Base-by-base conservation (phyloP, 2,888 invertebrate genomes). In the Theodoxus fluviatilis region DNA sequence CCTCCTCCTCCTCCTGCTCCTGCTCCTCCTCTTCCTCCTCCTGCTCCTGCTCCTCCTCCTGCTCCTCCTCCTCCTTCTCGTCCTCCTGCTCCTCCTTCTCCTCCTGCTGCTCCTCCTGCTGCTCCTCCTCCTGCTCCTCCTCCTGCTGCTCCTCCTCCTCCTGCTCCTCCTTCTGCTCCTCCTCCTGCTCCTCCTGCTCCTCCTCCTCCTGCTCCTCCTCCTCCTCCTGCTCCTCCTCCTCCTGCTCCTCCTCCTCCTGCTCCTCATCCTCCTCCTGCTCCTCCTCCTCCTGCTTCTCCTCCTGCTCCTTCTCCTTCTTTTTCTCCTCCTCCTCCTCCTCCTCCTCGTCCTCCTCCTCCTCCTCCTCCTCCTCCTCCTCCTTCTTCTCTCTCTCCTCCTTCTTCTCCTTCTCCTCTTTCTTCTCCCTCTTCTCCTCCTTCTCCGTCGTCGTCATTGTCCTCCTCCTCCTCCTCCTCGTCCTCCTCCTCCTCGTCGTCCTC, bases 361-460 rank as follows among this genome's bases (percentile, higher is more conserved):
- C 18, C 47, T 22, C 18, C 47, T n/a, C 47, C 18, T 22, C 2
- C 47, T n/a, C 47, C 2, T 22, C 18, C 47, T n/a, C 47, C 18
- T 22, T 18, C 33, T 40, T 43, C 31, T 64, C 40, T 64, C 43
- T 64, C 64, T 37, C 38, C 40, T 64, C 38, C 38, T 40, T 38
- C 64, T 64, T 37, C 40, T 64, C 31, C 40, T 64, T 64, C 64
- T 64, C 31, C 40, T 40, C 38, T 25, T 64, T 40, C 40, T 40
- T 64, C 40, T 64, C 31, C 40, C 31, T 64, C 64, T 64, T 40
- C 40, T 40, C 38, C 40, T 64, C 31, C 40, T 40, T 64, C 64
- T 64, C 31, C 40, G 6, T 64, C 40, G 9, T 40, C n/a, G 12
- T 40, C 64, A 38, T 40, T 28, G 3, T 2, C n/a, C 47, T 28